Base-by-base conservation (phyloP, 1,140 invertebrate genomes). In the Listronotus bonariensis region DNA sequence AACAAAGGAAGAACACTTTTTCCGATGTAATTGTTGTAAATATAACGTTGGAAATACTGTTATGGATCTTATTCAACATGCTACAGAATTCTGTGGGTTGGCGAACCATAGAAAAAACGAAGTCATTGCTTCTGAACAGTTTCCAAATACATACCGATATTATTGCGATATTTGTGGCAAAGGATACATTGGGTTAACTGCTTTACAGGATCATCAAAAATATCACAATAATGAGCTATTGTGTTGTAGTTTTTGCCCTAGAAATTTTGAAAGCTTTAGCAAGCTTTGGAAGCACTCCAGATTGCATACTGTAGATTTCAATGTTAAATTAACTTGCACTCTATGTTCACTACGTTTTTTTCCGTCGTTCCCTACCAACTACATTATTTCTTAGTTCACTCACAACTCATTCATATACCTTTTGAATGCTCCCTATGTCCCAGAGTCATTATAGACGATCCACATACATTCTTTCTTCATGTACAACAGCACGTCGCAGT, bases 11-110 rank as follows among this genome's bases (percentile, higher is more conserved):
- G 8, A 36, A 18, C 61, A 64, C 26, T 2, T n/a, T 10, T 64
- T 64, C 49, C 41, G 34, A 14, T 64, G 61, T 41, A 14, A 34
- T 5, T 7, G 34, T 12, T 64, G 61, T 40, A 8, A 56, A 6
- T 56, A 38, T 31, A 26, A n/a, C 14, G 61, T 64, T 12, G 62
- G 62, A 41, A 26, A 49, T 3, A 51, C 43, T 4, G 8, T 57
- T 10, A 9, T 42, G 7, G 46, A 65, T 15, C 6, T 65, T 36
- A 26, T 20, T 8, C 0, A 38, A 8, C 62, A 65, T 31, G 32
- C 20, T 5, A 55, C 26, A 20, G 34, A 18, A 20, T 49, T 46
- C n/a, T 63, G 61, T 26, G 32, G 36, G 5, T 12, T 36, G 1
- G 3, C 7, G 8, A 36, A 36, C 2, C 1, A 5, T 4, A 36